Evolutionary conservation across 2,888 invertebrate species (phyloP).

Genomic region (Heteropelma amictum): DNA sequence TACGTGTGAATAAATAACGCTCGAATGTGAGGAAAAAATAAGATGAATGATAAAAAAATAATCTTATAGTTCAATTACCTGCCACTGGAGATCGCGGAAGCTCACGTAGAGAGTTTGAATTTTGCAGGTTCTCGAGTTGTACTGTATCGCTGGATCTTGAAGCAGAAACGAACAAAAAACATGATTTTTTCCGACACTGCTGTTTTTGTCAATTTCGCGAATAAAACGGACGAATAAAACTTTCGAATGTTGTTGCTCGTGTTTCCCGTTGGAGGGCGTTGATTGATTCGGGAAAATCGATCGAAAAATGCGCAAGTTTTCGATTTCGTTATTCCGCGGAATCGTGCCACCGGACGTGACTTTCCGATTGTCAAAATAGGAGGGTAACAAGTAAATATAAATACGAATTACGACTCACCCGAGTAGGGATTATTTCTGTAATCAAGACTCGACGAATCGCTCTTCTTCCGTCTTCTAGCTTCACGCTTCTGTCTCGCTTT

Average conservation of each 20-base stretch:
- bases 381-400: background rate
- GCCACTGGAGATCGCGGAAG: conserved; percentile 93
- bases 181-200: too few species aligned
- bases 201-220: too few species aligned
- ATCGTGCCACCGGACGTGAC: too few species aligned
- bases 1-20: background rate
- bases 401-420: conserved; percentile 74
- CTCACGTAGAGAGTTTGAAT: conserved; percentile 95
- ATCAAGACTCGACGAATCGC: conserved; percentile 75
- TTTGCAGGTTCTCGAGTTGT: conserved; percentile 86
- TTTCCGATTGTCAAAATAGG: background rate
- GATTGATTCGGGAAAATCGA: too few species aligned
- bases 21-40: background rate
- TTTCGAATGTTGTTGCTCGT: too few species aligned
- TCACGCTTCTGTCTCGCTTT: conserved; percentile 81
- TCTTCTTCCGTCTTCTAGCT: conserved; percentile 80
- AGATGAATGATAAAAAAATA: conserved; percentile 33
- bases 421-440: conserved; percentile 81
- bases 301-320: too few species aligned
- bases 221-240: too few species aligned
- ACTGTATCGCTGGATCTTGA: conserved; percentile 69
- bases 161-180: conserved; percentile 2
- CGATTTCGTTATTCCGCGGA: too few species aligned
- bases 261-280: too few species aligned
- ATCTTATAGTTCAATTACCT: conserved; percentile 79